A percentile compares a stretch with the other conserved stretches of the same genome.
Conservation (phyloP, 2,888 invertebrate species). For the Epistrophe grossulariae region DNA sequence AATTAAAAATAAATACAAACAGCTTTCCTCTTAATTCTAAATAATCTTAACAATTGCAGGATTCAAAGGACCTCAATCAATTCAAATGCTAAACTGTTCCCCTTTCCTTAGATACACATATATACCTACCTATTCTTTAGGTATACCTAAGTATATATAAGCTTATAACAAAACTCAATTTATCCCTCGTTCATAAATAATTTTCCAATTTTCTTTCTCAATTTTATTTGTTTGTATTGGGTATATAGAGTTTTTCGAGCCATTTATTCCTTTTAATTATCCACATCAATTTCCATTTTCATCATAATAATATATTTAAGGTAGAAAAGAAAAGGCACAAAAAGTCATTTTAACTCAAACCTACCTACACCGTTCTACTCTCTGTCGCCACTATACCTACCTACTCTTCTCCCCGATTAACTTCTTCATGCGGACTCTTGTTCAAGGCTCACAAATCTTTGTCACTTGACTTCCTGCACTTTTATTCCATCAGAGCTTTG, state of each 20-base stretch:
- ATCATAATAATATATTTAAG: conserved; percentile 75
- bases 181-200: conserved; percentile 67
- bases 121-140: no score
- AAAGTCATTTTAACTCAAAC: conserved; percentile 53
- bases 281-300: conserved; percentile 74
- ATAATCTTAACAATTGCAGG: no score
- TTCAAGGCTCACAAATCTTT: conserved; percentile 71
- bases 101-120: no score
- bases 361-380: not conserved
- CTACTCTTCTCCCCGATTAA: not conserved
- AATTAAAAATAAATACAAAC: no score
- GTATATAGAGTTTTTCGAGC: conserved; percentile 38
- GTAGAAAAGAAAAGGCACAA: conserved; percentile 20
- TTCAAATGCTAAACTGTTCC: no score
- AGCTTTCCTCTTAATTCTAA: no score
- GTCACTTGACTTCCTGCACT: conserved; percentile 76
- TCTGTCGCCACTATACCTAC: not conserved
- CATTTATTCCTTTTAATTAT: conserved; percentile 75
- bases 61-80: no score
- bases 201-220: conserved; percentile 65
- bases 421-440: no score
- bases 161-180: conserved; percentile 8
- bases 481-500: conserved; percentile 70
- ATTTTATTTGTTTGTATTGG: conserved; percentile 7
- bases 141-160: no score